Evolutionary conservation across 2,797 vertebrate genomes (phyloP).

Genomic region (Fistularia tabacaria): DNA sequence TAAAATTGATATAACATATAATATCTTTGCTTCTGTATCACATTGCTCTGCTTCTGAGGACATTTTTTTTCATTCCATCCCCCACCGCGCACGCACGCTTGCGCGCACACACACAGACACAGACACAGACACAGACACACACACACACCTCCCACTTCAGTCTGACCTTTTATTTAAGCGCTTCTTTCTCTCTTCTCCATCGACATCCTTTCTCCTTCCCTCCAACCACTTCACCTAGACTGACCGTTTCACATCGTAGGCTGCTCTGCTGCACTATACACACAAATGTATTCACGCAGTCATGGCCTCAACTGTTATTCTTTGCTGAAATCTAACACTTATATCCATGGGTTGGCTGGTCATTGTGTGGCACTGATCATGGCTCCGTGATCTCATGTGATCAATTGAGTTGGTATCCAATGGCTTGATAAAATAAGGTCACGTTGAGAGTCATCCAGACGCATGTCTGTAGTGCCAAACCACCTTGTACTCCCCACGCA

Average conservation of each 20-base stretch:
- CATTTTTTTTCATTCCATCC: neutral
- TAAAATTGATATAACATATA: conserved; percentile 33
- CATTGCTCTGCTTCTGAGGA: conserved; percentile 12
- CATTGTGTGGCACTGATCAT: conserved; percentile 12
- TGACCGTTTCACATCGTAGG: conserved; percentile 37
- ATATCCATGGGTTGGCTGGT: conserved; percentile 11
- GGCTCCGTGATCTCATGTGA: conserved; percentile 1
- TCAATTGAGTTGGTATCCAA: conserved; percentile 26
- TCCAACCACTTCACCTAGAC: conserved; percentile 49
- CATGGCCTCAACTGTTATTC: conserved; percentile 17
- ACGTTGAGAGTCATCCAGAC: conserved; percentile 46
- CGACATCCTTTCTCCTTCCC: conserved; percentile 38
- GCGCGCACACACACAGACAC: conserved; percentile 6
- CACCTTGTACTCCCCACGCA: conserved; percentile 9
- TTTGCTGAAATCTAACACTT: neutral
- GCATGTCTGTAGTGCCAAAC: conserved; percentile 34
- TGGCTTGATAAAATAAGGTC: conserved; percentile 51
- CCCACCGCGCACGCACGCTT: neutral
- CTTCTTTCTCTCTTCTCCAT: conserved; percentile 37
- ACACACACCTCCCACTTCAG: conserved; percentile 5
- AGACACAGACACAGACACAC: conserved; percentile 9
- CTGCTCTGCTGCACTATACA: conserved; percentile 27
- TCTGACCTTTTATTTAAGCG: conserved; percentile 57
- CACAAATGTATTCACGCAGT: conserved; percentile 3
- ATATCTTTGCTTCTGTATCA: conserved; percentile 25